phyloP scores from a whole-genome alignment of 2,797 vertebrate genomes.

The Pseudochirops corinnae region DNA sequence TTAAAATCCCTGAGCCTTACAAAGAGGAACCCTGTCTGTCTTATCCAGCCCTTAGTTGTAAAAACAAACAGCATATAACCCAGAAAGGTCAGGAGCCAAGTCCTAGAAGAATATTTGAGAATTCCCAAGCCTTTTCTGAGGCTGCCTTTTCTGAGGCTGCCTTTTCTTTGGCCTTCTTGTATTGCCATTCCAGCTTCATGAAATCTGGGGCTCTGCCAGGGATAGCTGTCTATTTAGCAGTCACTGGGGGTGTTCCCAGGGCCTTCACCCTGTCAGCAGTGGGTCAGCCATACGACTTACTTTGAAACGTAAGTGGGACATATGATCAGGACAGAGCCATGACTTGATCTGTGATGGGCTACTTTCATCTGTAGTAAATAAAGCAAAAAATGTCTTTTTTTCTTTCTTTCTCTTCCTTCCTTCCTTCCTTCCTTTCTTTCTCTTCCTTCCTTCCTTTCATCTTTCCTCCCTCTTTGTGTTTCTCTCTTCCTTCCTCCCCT shows the following conservation, averaged over 20 bases:
- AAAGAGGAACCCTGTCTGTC: slow-evolving; percentile 25
- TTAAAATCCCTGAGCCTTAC: slow-evolving; percentile 8
- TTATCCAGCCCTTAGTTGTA: slow-evolving; percentile 26
- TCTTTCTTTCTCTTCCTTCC: neutral
- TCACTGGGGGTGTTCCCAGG: neutral
- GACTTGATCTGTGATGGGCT: neutral
- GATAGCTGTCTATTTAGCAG: neutral
- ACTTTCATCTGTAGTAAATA: neutral
- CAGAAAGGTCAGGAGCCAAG: slow-evolving; percentile 14
- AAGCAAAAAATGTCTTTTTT: neutral
- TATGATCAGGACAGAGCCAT: neutral
- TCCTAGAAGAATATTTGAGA: slow-evolving; percentile 8
- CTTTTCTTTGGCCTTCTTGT: neutral
- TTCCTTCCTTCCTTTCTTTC: too few relatives aligned
- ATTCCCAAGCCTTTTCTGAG: neutral
- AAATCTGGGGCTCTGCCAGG: neutral
- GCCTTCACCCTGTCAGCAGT: neutral
- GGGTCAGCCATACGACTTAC: neutral
- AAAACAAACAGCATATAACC: slow-evolving; percentile 48
- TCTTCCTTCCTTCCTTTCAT: too few relatives aligned
- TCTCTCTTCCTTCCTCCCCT: too few relatives aligned
- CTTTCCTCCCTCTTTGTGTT: too few relatives aligned
- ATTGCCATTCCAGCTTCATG: neutral
- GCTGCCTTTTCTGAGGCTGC: neutral
- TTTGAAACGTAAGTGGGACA: neutral